Conservation (phyloP, 2,888 invertebrate species). For the Sarcophaga caerulescens region DNA sequence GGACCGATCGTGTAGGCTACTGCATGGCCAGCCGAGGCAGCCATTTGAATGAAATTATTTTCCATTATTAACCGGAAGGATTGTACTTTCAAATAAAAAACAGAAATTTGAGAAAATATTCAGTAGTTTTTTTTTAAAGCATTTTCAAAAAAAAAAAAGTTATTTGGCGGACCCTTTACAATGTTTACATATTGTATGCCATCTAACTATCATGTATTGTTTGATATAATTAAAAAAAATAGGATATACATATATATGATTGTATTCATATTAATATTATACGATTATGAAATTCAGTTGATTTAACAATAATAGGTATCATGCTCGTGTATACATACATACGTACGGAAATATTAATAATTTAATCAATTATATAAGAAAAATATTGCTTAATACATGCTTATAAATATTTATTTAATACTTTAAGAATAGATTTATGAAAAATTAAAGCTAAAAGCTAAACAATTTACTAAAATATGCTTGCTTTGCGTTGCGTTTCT, state of each 20-base stretch:
- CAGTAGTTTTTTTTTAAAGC: no score
- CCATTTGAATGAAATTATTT: no score
- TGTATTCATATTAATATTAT: not conserved
- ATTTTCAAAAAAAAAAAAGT: no score
- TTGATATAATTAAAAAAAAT: slow-evolving; percentile 20
- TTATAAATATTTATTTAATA: not conserved
- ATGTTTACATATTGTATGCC: no score
- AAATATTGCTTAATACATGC: not conserved
- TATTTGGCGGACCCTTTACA: no score
- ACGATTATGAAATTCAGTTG: slow-evolving; percentile 9
- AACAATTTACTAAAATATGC: slow-evolving; percentile 59
- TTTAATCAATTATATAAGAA: not conserved
- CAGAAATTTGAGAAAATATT: no score
- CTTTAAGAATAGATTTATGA: not conserved
- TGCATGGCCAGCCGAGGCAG: no score
- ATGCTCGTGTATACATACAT: not conserved
- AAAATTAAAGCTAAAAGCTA: slow-evolving; percentile 20
- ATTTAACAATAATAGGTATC: not conserved
- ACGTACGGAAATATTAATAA: not conserved
- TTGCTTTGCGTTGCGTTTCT: slow-evolving; percentile 56
- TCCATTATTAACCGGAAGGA: no score
- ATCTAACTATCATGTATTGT: not conserved
- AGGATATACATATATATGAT: not conserved
- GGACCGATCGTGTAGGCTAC: no score
- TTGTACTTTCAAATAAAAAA: no score